Evolutionary conservation across 1,140 invertebrate genomes (phyloP).

Genomic region (Campoletis sonorensis): DNA sequence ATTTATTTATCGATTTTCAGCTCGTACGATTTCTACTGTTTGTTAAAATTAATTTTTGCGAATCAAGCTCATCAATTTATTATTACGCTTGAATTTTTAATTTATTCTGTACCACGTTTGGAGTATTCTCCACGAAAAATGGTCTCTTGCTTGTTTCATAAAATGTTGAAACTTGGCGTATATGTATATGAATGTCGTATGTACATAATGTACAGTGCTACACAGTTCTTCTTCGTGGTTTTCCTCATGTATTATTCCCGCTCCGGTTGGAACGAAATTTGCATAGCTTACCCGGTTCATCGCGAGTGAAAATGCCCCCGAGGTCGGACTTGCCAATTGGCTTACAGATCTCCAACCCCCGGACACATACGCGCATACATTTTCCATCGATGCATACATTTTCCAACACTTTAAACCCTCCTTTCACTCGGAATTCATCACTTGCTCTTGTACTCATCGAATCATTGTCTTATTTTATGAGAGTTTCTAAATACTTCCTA

Average conservation of each 20-base stretch:
- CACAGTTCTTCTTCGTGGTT: conserved; percentile 36
- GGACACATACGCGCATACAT: conserved; percentile 11
- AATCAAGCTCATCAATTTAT: too few species aligned
- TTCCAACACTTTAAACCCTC: background rate
- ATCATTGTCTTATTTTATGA: background rate
- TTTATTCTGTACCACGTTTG: background rate
- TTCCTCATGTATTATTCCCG: conserved; percentile 55
- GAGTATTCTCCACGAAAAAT: too few species aligned
- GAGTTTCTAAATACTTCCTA: background rate
- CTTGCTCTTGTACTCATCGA: background rate
- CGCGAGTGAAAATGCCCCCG: conserved; percentile 52
- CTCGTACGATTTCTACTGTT: too few species aligned
- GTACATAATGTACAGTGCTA: background rate
- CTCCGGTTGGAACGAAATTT: conserved; percentile 47
- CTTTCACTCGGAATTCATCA: background rate
- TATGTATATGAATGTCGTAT: background rate
- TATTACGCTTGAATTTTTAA: too few species aligned
- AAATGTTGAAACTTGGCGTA: background rate
- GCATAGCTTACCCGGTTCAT: conserved; percentile 54
- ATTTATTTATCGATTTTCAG: too few species aligned
- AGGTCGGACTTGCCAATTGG: conserved; percentile 46
- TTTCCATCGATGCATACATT: background rate
- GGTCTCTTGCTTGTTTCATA: too few species aligned
- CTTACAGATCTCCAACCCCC: conserved; percentile 13
- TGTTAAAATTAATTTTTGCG: too few species aligned